Evolutionary conservation across 2,113 vertebrate genomes (phyloP).

Genomic region (Pelusios castaneus): DNA sequence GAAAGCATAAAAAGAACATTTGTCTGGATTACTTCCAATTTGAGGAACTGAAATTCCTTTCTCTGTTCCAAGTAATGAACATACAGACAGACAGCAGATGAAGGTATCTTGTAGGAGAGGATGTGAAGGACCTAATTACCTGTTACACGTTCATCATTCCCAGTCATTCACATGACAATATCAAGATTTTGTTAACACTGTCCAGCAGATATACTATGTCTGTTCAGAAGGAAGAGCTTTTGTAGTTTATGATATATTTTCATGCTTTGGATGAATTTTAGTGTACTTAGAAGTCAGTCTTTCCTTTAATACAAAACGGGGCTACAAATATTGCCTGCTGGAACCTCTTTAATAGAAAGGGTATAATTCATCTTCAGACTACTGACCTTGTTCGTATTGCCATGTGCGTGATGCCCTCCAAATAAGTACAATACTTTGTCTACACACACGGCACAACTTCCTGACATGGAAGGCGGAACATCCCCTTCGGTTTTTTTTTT

Average conservation of each 20-base stretch:
- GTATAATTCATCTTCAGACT: background rate
- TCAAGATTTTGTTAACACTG: background rate
- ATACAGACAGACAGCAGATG: background rate
- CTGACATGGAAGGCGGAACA: conserved; percentile 93
- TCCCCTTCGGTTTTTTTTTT: conserved; percentile 87
- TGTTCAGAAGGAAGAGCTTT: background rate
- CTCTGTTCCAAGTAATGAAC: background rate
- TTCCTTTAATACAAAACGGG: background rate
- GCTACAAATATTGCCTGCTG: background rate
- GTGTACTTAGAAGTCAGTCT: background rate
- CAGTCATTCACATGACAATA: background rate
- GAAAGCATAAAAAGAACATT: background rate
- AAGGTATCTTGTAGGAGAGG: background rate
- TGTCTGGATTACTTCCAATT: background rate
- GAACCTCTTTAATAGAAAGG: background rate
- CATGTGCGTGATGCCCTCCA: conserved; percentile 92
- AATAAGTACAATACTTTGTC: conserved; percentile 93
- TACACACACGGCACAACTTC: conserved; percentile 92
- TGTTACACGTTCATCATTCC: accelerated
- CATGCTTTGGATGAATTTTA: background rate
- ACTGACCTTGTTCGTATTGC: conserved; percentile 94
- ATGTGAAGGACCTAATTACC: accelerated
- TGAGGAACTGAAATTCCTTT: background rate
- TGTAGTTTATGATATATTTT: background rate
- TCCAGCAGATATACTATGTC: background rate